Evolutionary conservation across 2,888 invertebrate species (phyloP), one percentile per base, ranked within the genome.

Genomic region (Nephrotoma appendiculata): DNA sequence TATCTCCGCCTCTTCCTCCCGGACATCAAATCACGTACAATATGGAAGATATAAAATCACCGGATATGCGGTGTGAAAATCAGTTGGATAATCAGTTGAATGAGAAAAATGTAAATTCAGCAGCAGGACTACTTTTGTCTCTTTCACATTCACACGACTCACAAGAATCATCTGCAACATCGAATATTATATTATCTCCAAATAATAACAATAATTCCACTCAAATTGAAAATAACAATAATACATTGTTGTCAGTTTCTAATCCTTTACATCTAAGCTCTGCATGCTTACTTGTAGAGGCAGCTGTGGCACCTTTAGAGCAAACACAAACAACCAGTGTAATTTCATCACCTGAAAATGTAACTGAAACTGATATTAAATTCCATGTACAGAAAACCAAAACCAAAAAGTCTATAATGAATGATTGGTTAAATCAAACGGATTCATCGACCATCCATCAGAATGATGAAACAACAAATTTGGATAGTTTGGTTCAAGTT

Each of bases 361-460:
- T 84, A 42, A 84, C 12, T 7, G 85, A 85, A 19, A 94, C 94
- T 0, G 96, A 95, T 86, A 98, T 98, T 89, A 97, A 97, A 91
- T 95, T 97, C 90, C 97, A 98, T 4, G 89, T 90, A 0, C 85
- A 85, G 45, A 90, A 90, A 15, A 90, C 91, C 0, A 98, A 98
- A 92, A 98, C 98, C 0, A 98, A 98, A 91, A 98, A 98, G 92
- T 94, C 94, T 0, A 93, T 98, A 90, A 97, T 97, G 94, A 97
- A 96, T 88, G 97, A 97, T 90, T 98, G 98, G 98, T 92, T 97
- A 86, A 96, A 96, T 89, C 96, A 97, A 89, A 95, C 95, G 86
- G 95, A 94, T 52, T 93, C 93, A 6, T 42, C 52, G 6, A 89
- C 86, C 45, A 87, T 44, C 71, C 86, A 9, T 48, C 89, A 19